Evolutionary conservation across 2,113 vertebrate genomes (phyloP), one percentile per base, ranked within the genome.

Genomic region (Labeo rohita): DNA sequence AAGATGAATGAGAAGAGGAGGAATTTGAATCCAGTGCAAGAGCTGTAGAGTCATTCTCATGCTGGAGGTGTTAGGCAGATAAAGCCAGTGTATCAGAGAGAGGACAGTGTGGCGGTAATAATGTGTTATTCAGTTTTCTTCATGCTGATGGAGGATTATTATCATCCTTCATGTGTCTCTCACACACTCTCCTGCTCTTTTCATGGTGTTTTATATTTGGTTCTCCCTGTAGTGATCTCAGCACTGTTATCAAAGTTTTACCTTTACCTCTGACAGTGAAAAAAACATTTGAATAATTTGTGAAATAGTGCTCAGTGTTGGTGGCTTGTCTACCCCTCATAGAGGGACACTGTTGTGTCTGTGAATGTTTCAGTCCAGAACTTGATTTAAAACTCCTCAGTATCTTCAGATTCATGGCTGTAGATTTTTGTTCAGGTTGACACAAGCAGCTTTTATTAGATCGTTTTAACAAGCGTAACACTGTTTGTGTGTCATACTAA

Each of bases 1-100:
- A 72, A 72, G 68, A 72, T 72, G 68, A 72, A 45, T 11, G 68
- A 21, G 39, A 45, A 72, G 68, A 72, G 16, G 68, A 72, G 16
- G 68, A 11, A 72, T 72, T 9, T 39, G 34, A 70, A 43, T 43
- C 8, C 34, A 34, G 63, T 0, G 28, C 63, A 7, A 12, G 63
- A 15, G 28, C 63, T 68, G 65, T 36, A 36, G 65, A 72, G 68
- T 21, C 18, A 45, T 72, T 72, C 36, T 70, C 36, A 70, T 72
- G 68, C 66, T 72, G 68, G 68, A 43, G 18, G 36, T 43, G 68
- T 72, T 16, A 5, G 39, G 15, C 34, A 39, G 34, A 70, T 70
- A 70, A 18, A 70, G 66, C 36, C 8, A 4, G 36, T 43, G 16
- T 43, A 18, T 68, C 28, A 36, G 65, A 36, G 28, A 68, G 28